Evolutionary conservation across 2,888 invertebrate genomes (phyloP), one percentile per base, ranked within the genome.

Genomic region (Leucophora obtusa): DNA sequence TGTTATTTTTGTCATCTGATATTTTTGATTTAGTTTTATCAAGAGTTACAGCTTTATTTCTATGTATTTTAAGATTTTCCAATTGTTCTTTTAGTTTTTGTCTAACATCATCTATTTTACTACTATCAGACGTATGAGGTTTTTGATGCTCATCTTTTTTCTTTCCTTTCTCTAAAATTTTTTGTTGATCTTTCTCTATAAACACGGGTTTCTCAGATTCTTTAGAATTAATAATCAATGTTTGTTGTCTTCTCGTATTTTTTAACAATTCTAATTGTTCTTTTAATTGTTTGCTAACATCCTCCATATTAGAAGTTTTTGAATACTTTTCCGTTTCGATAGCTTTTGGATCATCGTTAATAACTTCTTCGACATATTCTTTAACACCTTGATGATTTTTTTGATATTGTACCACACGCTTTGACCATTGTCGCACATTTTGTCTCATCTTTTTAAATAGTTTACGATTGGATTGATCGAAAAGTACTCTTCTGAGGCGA

Each of bases 261-360:
- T 88, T 88, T 0, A 90, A 75, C 38, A 90, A 70, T 75, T 89
- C 87, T 60, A 90, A 83, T 65, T 90, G 90, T 53, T 89, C 84
- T 70, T 89, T 90, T 75, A 90, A 77, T 71, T 88, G 86, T 72
- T 87, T 87, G 65, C 86, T 86, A 9, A 90, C 81, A 72, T 89
- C 87, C 14, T 87, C 87, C n/a, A 83, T 78, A 0, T 65, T 83
- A 5, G 43, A 11, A 2, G 51, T 84, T 65, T 3, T n/a, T 17
- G 8, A 35, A 3, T 24, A 21, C 10, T 9, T 9, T 28, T 1
- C 38, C 7, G 9, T 35, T 38, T 72, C 79, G 6, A 17, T 18
- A n/a, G 8, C 17, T 38, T 77, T 74, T 56, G 79, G 74, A 47
- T 84, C 75, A 15, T 74, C 60, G 50, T 21, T 66, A 4, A 74